phyloP scores from a whole-genome alignment of 2,113 vertebrate genomes.

The Sebastes schlegelii region DNA sequence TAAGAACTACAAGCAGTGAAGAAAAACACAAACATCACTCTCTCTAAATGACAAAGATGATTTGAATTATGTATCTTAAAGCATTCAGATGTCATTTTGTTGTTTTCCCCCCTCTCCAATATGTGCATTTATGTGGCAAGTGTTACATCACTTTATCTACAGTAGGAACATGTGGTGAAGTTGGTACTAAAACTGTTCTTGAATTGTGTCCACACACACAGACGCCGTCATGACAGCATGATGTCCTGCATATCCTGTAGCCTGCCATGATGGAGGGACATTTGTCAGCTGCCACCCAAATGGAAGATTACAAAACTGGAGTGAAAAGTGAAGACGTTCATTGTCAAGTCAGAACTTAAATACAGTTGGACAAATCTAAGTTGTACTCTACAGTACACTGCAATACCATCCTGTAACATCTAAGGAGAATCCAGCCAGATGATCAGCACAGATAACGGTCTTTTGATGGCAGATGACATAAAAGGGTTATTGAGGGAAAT shows the following conservation, averaged over 20 bases:
- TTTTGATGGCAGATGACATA: neutral
- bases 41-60: neutral
- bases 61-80: neutral
- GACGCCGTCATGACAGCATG: constrained; percentile 27
- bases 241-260: constrained; percentile 37
- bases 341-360: constrained; percentile 1
- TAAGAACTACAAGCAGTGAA: neutral
- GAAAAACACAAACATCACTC: neutral
- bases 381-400: neutral
- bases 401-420: neutral
- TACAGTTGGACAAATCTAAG: neutral
- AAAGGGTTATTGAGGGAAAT: neutral
- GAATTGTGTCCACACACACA: constrained; percentile 13
- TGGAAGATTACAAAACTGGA: constrained; percentile 25
- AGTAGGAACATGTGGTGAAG: neutral
- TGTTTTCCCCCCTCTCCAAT: neutral
- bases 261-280: constrained; percentile 45
- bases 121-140: neutral
- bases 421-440: neutral
- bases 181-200: constrained; percentile 3
- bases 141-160: neutral
- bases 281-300: constrained; percentile 64
- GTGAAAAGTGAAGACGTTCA: constrained; percentile 12
- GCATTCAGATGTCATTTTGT: too few relatives aligned
- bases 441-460: neutral